Conservation (phyloP, 2,797 vertebrate genomes). For the Enteromius thamalakanensis region DNA sequence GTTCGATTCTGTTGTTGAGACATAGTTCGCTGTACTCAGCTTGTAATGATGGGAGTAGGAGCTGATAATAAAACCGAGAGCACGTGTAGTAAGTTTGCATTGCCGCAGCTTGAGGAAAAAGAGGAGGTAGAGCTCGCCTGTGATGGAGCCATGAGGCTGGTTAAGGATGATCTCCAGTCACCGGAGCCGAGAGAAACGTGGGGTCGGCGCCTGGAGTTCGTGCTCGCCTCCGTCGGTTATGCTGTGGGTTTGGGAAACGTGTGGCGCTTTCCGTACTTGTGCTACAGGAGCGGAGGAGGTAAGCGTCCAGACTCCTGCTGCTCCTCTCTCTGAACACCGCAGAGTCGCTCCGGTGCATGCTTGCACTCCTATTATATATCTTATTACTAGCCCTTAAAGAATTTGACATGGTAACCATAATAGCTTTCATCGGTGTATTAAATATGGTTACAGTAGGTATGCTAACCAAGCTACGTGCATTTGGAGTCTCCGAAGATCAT, state of each 20-base stretch:
- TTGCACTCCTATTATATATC: neutral
- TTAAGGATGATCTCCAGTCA: neutral
- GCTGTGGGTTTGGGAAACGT: slow-evolving; percentile 80
- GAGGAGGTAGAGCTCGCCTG: slow-evolving; percentile 32
- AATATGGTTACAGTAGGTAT: neutral
- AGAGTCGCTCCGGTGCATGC: neutral
- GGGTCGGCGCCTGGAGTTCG: slow-evolving; percentile 75
- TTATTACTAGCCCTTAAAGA: neutral
- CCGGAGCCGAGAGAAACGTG: slow-evolving; percentile 70
- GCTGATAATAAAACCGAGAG: neutral
- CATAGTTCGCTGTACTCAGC: too few species aligned
- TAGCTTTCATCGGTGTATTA: neutral
- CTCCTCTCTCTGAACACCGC: neutral
- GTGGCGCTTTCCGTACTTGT: slow-evolving; percentile 81
- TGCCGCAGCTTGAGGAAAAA: slow-evolving; percentile 3
- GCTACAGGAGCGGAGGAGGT: slow-evolving; percentile 81
- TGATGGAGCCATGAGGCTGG: neutral
- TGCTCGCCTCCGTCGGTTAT: slow-evolving; percentile 76
- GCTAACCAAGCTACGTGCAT: neutral
- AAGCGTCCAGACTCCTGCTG: slow-evolving; percentile 28
- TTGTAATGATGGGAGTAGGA: slow-evolving; percentile 60
- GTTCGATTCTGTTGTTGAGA: neutral
- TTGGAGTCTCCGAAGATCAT: neutral
- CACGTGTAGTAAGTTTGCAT: neutral
- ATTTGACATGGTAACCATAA: neutral